Conservation (phyloP, 2,888 invertebrate species). For the Sclerodermus sp. region DNA sequence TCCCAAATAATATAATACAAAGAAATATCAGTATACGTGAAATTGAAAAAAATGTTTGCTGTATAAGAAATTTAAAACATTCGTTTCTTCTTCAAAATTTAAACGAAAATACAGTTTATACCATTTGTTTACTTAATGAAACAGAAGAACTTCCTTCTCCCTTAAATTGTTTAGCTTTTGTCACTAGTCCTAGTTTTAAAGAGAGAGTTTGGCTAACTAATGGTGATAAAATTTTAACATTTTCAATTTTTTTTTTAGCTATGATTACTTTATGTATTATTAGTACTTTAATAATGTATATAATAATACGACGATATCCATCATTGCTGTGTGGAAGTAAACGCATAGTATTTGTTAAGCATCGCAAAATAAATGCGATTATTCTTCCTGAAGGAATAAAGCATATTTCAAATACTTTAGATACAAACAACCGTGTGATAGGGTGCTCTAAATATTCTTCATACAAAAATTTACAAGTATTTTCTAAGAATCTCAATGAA, state of each 20-base stretch:
- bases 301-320: slow-evolving; percentile 63
- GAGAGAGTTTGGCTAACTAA: slow-evolving; percentile 45
- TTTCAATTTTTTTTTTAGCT: slow-evolving; percentile 22
- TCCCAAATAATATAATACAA: slow-evolving; percentile 18
- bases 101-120: slow-evolving; percentile 41
- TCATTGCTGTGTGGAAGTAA: slow-evolving; percentile 66
- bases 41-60: slow-evolving; percentile 26
- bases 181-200: slow-evolving; percentile 27
- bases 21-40: neutral
- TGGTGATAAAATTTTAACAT: slow-evolving; percentile 26
- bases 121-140: slow-evolving; percentile 47
- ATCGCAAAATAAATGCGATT: slow-evolving; percentile 62
- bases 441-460: no score
- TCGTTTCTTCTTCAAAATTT: slow-evolving; percentile 35
- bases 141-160: slow-evolving; percentile 35
- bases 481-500: slow-evolving; percentile 4
- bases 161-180: slow-evolving; percentile 49
- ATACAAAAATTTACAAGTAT: neutral
- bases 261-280: slow-evolving; percentile 47
- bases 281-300: slow-evolving; percentile 61
- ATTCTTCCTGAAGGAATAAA: slow-evolving; percentile 57
- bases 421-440: no score
- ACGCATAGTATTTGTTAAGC: slow-evolving; percentile 65
- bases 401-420: neutral
- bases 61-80: slow-evolving; percentile 33